These are phyloP conservation scores for Ochotona princeps DNA, from an alignment of 2,113 vertebrate genomes.

Conservation along the genomic window DNA sequence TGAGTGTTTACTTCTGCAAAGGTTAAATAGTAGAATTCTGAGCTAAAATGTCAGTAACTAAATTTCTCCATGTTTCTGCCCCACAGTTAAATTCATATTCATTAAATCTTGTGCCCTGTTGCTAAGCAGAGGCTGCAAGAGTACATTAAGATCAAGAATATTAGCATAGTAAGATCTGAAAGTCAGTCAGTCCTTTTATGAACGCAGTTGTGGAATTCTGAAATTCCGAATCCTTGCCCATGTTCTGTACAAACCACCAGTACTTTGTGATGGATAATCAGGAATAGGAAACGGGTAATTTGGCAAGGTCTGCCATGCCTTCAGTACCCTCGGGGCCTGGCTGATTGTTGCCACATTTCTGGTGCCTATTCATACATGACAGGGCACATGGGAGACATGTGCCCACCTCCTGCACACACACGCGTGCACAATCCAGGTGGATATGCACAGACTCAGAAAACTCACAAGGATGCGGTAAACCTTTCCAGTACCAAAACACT, in stretches of 20 bases:
- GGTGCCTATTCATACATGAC: background rate
- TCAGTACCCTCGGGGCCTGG: background rate
- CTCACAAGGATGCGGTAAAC: background rate
- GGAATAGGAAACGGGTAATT: background rate
- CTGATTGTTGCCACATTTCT: background rate
- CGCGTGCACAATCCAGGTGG: background rate
- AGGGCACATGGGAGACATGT: background rate
- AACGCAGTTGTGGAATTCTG: conserved; percentile 6
- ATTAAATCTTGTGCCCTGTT: conserved; percentile 51
- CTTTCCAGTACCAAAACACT: background rate
- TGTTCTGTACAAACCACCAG: background rate
- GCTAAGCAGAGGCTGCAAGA: conserved; percentile 49
- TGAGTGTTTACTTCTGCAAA: conserved; percentile 47
- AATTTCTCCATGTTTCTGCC: conserved; percentile 15
- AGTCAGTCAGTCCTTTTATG: background rate
- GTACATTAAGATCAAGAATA: conserved; percentile 61
- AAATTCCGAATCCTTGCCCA: conserved; percentile 7
- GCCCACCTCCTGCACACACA: background rate
- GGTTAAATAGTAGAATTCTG: conserved; percentile 53
- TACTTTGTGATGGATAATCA: background rate
- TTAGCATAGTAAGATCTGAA: conserved; percentile 44
- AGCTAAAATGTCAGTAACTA: conserved; percentile 54
- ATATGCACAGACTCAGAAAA: background rate
- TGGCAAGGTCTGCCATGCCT: background rate
- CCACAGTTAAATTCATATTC: conserved; percentile 51